phyloP scores from a whole-genome alignment of 1,140 invertebrate genomes.

The Meloidogyne hapla region DNA sequence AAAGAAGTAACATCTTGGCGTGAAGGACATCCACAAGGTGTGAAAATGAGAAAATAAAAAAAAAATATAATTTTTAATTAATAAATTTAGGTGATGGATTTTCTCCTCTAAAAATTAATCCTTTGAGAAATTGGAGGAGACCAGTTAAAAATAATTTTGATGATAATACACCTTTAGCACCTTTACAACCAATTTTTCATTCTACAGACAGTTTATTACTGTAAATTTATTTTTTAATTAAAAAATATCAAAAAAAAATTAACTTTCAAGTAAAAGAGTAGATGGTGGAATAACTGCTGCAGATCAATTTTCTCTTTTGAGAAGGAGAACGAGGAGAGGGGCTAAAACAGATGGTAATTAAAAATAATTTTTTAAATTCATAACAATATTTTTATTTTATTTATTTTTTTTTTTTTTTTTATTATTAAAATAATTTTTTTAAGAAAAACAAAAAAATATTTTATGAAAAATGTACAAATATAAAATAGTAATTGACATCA shows the following conservation, averaged over 20 bases:
- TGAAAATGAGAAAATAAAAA: not conserved
- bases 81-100: constrained; percentile 26
- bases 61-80: not conserved
- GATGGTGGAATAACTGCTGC: too few relatives aligned
- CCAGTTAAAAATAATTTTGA: not conserved
- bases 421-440: too few relatives aligned
- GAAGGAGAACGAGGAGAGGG: too few relatives aligned
- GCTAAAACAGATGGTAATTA: too few relatives aligned
- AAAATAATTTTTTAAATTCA: too few relatives aligned
- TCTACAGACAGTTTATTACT: not conserved
- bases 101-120: constrained; percentile 26
- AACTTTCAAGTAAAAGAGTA: not conserved
- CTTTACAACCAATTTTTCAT: not conserved
- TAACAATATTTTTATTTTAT: too few relatives aligned
- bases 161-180: not conserved
- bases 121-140: constrained; percentile 9
- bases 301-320: too few relatives aligned
- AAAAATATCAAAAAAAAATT: not conserved
- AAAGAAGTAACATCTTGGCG: constrained; percentile 21
- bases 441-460: too few relatives aligned
- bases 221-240: not conserved
- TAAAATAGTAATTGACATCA: too few relatives aligned
- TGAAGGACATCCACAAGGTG: constrained; percentile 28
- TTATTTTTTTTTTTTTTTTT: too few relatives aligned
- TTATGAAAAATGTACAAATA: too few relatives aligned